Base-by-base conservation (phyloP, 2,888 invertebrate genomes). In the Rotaria sp. region DNA sequence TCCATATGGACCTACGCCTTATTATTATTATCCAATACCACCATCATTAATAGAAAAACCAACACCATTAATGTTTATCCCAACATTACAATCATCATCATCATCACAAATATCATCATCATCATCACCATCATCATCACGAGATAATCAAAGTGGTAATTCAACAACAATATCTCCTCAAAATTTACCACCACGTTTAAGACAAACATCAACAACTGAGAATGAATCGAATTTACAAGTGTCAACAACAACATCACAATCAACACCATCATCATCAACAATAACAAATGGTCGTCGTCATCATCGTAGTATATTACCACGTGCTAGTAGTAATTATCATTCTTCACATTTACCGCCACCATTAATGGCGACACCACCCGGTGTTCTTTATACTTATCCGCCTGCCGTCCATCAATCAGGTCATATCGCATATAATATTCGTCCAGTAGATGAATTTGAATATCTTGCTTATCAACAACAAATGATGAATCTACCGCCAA, bases 351-450 rank as follows among this genome's bases (percentile, higher is more conserved):
- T 45, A 13, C 80, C 80, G 26, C 80, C 41, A 45, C 80, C 80
- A 10, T 80, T 80, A 45, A 80, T 80, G 80, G 45, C 80, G 11
- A 45, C 80, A n/a, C 80, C 80, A 45, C 45, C 80, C 45, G 80
- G 80, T 41, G 45, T 80, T n/a, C 45, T 80, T 13, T 80, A 45
- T 80, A 41, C 80, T n/a, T 80, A 45, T 80, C 80, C 41, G 15
- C 41, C 80, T 45, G 45, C 80, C 80, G 41, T 45, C 45, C 45
- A 80, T 45, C 41, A 3, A n/a, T 13, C 45, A 41, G 45, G 45
- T n/a, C 80, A 80, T 80, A 45, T 80, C n/a, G 80, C 80, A 2
- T 80, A 80, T n/a, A 80, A 80, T n/a, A 80, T 80, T n/a, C 41
- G 80, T 15, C 26, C 80, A 45, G 5, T 21, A 1, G 67, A 67